Evolutionary conservation across 1,140 invertebrate species (phyloP).

Genomic region (Drosophila teissieri): DNA sequence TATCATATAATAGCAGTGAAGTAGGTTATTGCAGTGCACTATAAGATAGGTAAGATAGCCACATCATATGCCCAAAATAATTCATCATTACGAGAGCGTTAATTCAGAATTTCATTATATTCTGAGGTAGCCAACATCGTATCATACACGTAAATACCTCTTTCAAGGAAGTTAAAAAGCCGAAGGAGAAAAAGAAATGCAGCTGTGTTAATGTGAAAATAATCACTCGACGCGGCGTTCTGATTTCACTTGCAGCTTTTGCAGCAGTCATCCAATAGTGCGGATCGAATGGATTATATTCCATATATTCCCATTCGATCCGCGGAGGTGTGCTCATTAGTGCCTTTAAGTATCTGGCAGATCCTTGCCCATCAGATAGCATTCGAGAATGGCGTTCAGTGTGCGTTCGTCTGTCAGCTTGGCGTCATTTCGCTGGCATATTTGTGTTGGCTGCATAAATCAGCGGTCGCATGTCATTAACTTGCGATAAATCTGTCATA

Average conservation of each 20-base stretch:
- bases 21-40: too few relatives aligned
- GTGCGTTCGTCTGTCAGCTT: constrained; percentile 4
- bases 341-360: constrained; percentile 18
- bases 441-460: constrained; percentile 64
- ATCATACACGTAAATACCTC: too few relatives aligned
- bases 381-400: background rate
- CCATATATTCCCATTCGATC: constrained; percentile 54
- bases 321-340: constrained; percentile 51
- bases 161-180: constrained; percentile 1
- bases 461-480: constrained; percentile 73
- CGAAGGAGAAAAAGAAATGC: constrained; percentile 4
- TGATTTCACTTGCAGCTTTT: constrained; percentile 8
- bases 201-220: constrained; percentile 72
- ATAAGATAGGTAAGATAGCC: too few relatives aligned
- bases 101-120: too few relatives aligned
- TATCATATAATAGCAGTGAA: too few relatives aligned
- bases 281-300: constrained; percentile 61
- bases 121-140: too few relatives aligned
- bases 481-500: constrained; percentile 78
- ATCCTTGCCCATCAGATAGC: background rate
- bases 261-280: constrained; percentile 28
- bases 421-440: constrained; percentile 43
- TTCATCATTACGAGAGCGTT: too few relatives aligned
- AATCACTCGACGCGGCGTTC: constrained; percentile 3
- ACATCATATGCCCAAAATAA: too few relatives aligned